A percentile compares a stretch with the other conserved stretches of the same genome.
Conservation (phyloP, 2,113 vertebrate genomes). For the Brachyistius frenatus region DNA sequence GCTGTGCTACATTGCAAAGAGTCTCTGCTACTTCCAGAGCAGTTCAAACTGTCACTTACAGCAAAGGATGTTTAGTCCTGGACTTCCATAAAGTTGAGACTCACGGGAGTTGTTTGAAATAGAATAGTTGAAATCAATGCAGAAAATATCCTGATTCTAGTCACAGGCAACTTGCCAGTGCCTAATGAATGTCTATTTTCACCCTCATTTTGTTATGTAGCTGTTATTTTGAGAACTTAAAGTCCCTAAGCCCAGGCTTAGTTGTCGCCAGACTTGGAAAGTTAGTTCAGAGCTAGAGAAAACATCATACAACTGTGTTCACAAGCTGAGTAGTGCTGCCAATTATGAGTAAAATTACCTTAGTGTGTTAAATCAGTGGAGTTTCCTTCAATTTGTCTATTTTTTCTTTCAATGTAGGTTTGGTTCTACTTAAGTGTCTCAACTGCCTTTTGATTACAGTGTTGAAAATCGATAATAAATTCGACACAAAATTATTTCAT, state of each 20-base stretch:
- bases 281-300: no score
- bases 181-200: background rate
- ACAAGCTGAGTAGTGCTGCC: no score
- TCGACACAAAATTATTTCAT: slow-evolving; percentile 10
- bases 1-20: background rate
- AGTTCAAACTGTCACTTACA: background rate
- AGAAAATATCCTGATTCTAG: background rate
- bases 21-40: background rate
- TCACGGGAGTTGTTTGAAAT: background rate
- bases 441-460: background rate
- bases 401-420: background rate
- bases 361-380: background rate
- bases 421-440: background rate
- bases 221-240: background rate
- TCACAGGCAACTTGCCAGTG: background rate
- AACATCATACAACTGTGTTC: no score
- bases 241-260: no score
- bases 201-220: background rate
- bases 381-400: background rate
- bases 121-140: background rate
- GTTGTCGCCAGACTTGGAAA: no score
- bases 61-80: no score
- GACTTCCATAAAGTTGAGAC: no score
- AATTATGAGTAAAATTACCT: background rate
- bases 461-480: background rate